These are phyloP conservation scores for Sturnira hondurensis DNA, from an alignment of 2,113 vertebrate genomes.

Conservation along the genomic window DNA sequence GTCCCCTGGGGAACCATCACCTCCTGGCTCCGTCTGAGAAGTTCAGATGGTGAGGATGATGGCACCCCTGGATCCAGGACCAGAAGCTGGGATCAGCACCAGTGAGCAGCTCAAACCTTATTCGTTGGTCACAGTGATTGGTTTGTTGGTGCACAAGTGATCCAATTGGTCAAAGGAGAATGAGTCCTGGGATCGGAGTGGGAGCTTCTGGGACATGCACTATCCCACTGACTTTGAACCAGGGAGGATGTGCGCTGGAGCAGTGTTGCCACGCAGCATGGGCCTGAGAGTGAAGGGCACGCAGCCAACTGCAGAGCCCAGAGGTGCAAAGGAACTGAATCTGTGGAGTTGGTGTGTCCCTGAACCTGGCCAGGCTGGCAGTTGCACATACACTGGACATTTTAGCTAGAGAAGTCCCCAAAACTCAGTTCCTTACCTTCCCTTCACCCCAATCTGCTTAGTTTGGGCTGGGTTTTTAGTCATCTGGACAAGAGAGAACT, in stretches of 20 bases:
- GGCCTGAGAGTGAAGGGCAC: background rate
- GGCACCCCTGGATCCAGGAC: background rate
- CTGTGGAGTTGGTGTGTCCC: background rate
- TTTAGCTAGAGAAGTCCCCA: background rate
- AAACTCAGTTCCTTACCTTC: background rate
- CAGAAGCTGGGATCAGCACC: no score
- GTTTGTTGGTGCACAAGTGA: background rate
- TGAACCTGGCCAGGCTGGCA: background rate
- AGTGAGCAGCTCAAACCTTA: background rate
- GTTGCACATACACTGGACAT: background rate
- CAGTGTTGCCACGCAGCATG: fast-evolving
- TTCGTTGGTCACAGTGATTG: background rate
- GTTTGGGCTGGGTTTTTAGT: background rate
- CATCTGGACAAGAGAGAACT: background rate
- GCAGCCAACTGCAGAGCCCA: fast-evolving
- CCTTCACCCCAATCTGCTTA: fast-evolving
- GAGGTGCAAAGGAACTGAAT: background rate
- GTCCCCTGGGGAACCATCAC: fast-evolving
- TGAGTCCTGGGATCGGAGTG: background rate
- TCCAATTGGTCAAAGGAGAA: background rate
- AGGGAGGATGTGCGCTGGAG: no score
- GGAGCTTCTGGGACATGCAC: background rate
- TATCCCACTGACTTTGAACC: background rate
- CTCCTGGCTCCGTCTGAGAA: background rate
- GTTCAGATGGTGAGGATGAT: background rate